A percentile compares a stretch with the other conserved stretches of the same genome.
Evolutionary conservation across 2,113 vertebrate genomes (phyloP).

Genomic region (Polyodon spathula): DNA sequence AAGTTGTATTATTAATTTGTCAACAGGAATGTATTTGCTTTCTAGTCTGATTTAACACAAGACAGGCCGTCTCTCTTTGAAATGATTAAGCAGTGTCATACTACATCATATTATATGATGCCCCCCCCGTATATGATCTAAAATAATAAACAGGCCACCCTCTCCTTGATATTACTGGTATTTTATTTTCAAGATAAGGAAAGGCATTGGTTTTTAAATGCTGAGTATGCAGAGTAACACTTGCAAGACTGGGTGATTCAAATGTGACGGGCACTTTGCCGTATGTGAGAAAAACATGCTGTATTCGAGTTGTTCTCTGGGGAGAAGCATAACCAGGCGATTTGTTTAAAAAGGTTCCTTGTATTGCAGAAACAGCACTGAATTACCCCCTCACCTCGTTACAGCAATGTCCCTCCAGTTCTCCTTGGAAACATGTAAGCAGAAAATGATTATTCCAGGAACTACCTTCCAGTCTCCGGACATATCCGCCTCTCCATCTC

Average conservation of each 20-base stretch:
- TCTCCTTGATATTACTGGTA: too few relatives aligned
- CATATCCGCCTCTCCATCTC: neutral
- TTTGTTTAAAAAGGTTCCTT: neutral
- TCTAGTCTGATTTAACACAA: neutral
- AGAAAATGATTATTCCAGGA: slow-evolving; percentile 6
- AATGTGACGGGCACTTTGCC: neutral
- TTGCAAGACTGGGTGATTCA: neutral
- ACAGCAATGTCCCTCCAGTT: slow-evolving; percentile 1
- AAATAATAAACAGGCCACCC: too few relatives aligned
- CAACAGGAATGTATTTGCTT: neutral
- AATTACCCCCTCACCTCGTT: slow-evolving; percentile 4
- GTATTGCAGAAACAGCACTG: slow-evolving; percentile 11
- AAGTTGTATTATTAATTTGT: slow-evolving; percentile 7
- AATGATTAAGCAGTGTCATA: neutral
- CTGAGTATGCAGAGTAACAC: neutral
- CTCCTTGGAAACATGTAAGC: slow-evolving; percentile 8
- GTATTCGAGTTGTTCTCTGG: neutral
- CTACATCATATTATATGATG: too few relatives aligned
- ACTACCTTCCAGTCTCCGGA: neutral
- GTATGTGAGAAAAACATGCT: slow-evolving; percentile 2
- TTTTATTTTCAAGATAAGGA: slow-evolving; percentile 2
- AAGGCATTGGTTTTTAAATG: neutral
- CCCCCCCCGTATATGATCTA: neutral
- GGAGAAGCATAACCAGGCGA: neutral
- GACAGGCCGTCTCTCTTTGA: neutral